Evolutionary conservation across 2,888 invertebrate genomes (phyloP).

Genomic region (Brachypterus glaber): DNA sequence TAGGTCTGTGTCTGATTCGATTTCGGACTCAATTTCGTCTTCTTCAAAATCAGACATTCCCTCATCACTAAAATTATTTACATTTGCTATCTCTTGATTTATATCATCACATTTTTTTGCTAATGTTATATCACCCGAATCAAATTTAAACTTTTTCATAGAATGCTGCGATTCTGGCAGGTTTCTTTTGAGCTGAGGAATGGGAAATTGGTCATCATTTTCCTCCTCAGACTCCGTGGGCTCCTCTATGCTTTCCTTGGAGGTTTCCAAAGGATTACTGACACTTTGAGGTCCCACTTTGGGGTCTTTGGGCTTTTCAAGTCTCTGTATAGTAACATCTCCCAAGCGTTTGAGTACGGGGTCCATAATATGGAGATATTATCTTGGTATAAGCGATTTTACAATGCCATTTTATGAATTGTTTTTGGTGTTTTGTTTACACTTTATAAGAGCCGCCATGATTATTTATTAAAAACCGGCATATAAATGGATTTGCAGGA

Average conservation of each 20-base stretch:
- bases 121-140: slow-evolving; percentile 19
- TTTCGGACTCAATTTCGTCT: slow-evolving; percentile 34
- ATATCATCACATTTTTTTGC: slow-evolving; percentile 24
- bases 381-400: no score
- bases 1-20: slow-evolving; percentile 41
- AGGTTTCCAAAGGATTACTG: slow-evolving; percentile 20
- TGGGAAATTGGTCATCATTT: slow-evolving; percentile 22
- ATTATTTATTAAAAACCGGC: no score
- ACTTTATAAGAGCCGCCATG: no score
- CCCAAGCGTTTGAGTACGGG: slow-evolving; percentile 49
- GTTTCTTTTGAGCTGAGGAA: slow-evolving; percentile 23
- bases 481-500: no score
- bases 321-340: slow-evolving; percentile 51
- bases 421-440: no score
- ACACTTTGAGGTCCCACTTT: slow-evolving; percentile 25
- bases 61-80: slow-evolving; percentile 31
- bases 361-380: slow-evolving; percentile 40
- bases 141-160: slow-evolving; percentile 29
- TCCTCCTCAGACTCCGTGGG: slow-evolving; percentile 23
- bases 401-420: no score
- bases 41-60: slow-evolving; percentile 37
- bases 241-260: slow-evolving; percentile 24
- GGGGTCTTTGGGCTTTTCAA: slow-evolving; percentile 35
- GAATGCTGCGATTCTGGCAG: slow-evolving; percentile 25
- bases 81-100: slow-evolving; percentile 8